phyloP scores from a whole-genome alignment of 2,113 vertebrate genomes.

The Ochotona curzoniae region DNA sequence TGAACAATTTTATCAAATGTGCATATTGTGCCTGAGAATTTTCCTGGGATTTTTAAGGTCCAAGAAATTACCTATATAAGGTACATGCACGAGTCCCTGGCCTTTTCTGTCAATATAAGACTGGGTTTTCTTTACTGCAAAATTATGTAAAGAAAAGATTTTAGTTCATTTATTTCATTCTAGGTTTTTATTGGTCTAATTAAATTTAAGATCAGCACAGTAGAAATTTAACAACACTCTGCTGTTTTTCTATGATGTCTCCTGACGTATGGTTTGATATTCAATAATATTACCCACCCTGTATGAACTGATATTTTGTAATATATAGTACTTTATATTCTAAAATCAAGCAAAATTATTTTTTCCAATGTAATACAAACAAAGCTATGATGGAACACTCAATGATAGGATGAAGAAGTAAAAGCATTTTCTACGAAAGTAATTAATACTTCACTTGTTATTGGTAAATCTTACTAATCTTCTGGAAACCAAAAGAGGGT shows the following conservation, averaged over 20 bases:
- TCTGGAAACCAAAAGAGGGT: background rate
- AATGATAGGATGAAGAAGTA: background rate
- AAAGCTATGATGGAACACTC: background rate
- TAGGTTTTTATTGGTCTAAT: background rate
- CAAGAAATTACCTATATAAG: constrained; percentile 1
- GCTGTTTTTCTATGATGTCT: background rate
- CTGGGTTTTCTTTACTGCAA: background rate
- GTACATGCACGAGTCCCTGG: background rate
- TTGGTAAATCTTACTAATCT: background rate
- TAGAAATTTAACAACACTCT: background rate
- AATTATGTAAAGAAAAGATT: constrained; percentile 19
- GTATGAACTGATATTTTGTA: constrained; percentile 47
- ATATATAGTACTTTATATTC: constrained; percentile 1
- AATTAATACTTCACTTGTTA: background rate
- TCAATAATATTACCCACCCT: constrained; percentile 6
- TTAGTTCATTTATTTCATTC: constrained; percentile 45
- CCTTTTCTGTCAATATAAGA: background rate
- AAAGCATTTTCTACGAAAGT: background rate
- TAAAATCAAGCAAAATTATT: constrained; percentile 39
- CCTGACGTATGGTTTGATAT: constrained; percentile 36
- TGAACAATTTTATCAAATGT: background rate
- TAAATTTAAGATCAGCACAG: constrained; percentile 12
- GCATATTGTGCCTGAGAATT: constrained; percentile 15
- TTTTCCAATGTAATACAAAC: constrained; percentile 42
- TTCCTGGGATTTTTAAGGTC: background rate